Conservation (phyloP, 2,113 vertebrate species). For the Acrocephalus arundinaceus region DNA sequence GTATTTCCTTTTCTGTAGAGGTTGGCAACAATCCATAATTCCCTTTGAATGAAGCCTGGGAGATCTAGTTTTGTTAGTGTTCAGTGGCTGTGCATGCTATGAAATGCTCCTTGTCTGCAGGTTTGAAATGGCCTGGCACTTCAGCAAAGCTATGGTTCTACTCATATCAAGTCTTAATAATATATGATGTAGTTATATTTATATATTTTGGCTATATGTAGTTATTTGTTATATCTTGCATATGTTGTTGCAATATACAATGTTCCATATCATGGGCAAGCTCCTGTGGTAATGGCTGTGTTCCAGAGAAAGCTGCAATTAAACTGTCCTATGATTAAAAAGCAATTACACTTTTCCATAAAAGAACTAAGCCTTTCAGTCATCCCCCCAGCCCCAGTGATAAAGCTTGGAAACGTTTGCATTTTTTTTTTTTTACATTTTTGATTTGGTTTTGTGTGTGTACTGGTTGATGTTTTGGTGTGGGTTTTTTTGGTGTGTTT, state of each 20-base stretch:
- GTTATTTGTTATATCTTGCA: background rate
- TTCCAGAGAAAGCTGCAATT: background rate
- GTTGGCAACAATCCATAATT: background rate
- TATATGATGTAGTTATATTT: background rate
- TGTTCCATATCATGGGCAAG: background rate
- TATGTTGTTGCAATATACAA: background rate
- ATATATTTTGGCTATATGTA: background rate
- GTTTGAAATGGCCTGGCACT: background rate
- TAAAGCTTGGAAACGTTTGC: background rate
- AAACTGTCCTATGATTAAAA: background rate
- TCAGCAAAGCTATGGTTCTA: background rate
- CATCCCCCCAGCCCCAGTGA: accelerated
- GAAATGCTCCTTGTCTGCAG: background rate
- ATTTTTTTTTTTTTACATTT: background rate
- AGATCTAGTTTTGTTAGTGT: background rate
- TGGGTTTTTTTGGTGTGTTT: background rate
- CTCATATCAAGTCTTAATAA: background rate
- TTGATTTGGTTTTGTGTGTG: background rate
- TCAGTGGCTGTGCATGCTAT: background rate
- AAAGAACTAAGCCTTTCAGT: background rate
- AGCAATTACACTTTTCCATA: background rate
- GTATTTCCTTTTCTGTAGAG: background rate
- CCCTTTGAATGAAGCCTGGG: background rate
- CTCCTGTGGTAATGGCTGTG: background rate
- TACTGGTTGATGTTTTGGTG: background rate